Base-by-base conservation (phyloP, 1,140 invertebrate species). In the Caerostris extrusa region DNA sequence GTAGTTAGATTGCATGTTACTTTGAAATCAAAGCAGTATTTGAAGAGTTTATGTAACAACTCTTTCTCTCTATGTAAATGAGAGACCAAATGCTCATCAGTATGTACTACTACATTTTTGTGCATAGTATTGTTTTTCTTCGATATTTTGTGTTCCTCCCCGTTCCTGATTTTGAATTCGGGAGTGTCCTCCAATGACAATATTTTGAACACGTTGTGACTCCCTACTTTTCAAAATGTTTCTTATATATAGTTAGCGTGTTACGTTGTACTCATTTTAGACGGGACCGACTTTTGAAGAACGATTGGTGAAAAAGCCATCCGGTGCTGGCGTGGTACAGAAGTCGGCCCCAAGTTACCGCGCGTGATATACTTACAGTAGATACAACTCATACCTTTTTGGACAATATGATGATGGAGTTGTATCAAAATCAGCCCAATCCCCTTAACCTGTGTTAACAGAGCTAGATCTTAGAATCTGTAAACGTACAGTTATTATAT, bases 391-490 rank as follows among this genome's bases (percentile, higher is more conserved):
- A 34, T 61, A 14, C 3, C 10, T 3, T 77, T 58, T 53, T 58
- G 53, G 82, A 87, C 67, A 93, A 61, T 34, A 81, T 19, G 83
- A 89, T 7, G 56, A 71, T 56, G 19, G 91, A 93, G 61, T 85
- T 93, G 92, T 89, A 55, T 93, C 34, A 81, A 88, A 81, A 71
- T 85, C 91, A 93, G 64, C 64, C 83, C 83, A 85, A 87, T 71
- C 61, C 90, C 83, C 17, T 87, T 34, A 55, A 67, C 58, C 77
- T 85, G 71, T 89, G 69, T 93, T 88, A 81, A 64, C 67, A 82
- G 64, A 89, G 92, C 69, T 87, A 86, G 92, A 93, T 89, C 86
- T 89, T 71, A 57, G 81, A 81, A n/a, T 92, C 67, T 53, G 92
- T 69, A 88, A 81, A 58, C 58, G 67, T 90, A 90, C 69, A 71